A percentile compares a stretch with the other conserved stretches of the same genome.
These are phyloP conservation scores for Drosophila monieri DNA, from an alignment of 2,888 invertebrate genomes.

Conservation along the genomic window DNA sequence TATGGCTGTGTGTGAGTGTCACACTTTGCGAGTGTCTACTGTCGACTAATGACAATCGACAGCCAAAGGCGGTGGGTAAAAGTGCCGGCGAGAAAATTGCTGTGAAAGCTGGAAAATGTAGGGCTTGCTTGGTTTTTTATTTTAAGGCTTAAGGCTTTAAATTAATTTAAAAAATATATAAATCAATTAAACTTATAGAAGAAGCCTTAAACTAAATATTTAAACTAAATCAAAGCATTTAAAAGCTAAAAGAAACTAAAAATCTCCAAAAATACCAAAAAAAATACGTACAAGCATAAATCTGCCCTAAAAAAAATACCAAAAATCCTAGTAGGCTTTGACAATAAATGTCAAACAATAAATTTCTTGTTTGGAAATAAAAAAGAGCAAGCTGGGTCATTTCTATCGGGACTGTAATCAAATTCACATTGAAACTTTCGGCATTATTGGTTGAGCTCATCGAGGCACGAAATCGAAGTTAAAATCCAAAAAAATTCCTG, in stretches of 20 bases:
- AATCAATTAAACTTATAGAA: no score
- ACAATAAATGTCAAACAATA: no score
- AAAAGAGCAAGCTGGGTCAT: neutral
- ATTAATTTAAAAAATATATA: no score
- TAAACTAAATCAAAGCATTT: no score
- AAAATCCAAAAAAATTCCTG: neutral
- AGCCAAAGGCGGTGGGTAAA: slow-evolving; percentile 10
- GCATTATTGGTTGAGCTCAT: neutral
- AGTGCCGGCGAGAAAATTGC: slow-evolving; percentile 22
- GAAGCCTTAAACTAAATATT: no score
- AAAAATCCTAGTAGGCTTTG: neutral
- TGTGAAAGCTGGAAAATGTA: neutral
- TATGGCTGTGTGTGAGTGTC: slow-evolving; percentile 21
- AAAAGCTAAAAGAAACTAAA: no score
- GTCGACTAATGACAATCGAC: slow-evolving; percentile 29
- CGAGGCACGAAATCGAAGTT: neutral
- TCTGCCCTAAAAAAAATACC: no score
- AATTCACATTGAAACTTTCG: slow-evolving; percentile 2
- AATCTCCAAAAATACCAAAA: no score
- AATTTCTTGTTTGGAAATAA: no score
- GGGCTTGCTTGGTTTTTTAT: neutral
- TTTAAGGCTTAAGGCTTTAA: no score
- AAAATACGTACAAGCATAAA: no score
- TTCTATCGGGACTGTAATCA: neutral
- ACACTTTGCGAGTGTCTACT: slow-evolving; percentile 19